Evolutionary conservation across 2,888 invertebrate genomes (phyloP).

Genomic region (Linyphia triangularis): DNA sequence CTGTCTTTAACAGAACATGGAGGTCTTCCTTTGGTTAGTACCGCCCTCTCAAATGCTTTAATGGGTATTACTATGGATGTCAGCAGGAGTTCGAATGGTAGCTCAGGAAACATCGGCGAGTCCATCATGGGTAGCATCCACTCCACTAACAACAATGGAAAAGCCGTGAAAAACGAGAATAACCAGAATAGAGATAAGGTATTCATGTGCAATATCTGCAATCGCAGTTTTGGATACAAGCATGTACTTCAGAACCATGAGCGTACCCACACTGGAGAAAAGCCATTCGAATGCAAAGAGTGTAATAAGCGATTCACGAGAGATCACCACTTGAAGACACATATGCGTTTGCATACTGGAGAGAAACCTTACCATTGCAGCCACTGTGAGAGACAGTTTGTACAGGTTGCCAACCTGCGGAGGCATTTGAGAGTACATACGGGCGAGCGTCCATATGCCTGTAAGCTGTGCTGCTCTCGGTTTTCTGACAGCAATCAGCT

Average conservation of each 20-base stretch:
- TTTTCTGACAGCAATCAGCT: conserved; percentile 95
- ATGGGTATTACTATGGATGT: conserved; percentile 48
- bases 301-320: conserved; percentile 95
- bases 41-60: conserved; percentile 57
- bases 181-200: conserved; percentile 84
- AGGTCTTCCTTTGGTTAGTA: conserved; percentile 27
- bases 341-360: conserved; percentile 93
- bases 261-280: conserved; percentile 95
- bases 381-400: conserved; percentile 94
- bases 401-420: conserved; percentile 93
- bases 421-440: conserved; percentile 94
- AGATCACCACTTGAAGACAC: conserved; percentile 95
- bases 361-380: conserved; percentile 95
- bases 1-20: conserved; percentile 31
- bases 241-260: conserved; percentile 97
- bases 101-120: conserved; percentile 37
- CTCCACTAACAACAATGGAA: conserved; percentile 42
- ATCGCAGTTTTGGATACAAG: conserved; percentile 94
- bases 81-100: conserved; percentile 28
- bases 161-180: conserved; percentile 15
- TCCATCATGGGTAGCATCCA: conserved; percentile 32
- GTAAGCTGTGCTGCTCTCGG: conserved; percentile 89
- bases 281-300: conserved; percentile 94
- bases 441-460: conserved; percentile 93
- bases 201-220: conserved; percentile 93